Evolutionary conservation across 1,140 invertebrate genomes (phyloP).

Genomic region (Conus ventricosus): DNA sequence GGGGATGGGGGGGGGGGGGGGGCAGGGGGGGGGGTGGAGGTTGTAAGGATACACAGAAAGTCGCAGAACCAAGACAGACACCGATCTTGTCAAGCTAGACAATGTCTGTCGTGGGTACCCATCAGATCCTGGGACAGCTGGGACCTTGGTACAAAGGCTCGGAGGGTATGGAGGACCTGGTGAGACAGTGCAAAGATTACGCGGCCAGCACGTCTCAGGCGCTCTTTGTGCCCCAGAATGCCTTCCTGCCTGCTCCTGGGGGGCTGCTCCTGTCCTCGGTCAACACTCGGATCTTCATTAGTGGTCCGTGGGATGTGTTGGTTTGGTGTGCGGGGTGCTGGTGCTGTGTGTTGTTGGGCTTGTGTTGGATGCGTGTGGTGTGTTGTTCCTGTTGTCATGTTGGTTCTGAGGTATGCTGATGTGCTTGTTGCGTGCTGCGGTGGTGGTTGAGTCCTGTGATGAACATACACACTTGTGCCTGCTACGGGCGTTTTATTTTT

Average conservation of each 20-base stretch:
- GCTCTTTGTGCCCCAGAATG: slow-evolving; percentile 46
- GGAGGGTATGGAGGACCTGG: slow-evolving; percentile 42
- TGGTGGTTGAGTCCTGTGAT: no score
- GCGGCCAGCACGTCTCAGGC: slow-evolving; percentile 32
- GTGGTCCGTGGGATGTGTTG: slow-evolving; percentile 19
- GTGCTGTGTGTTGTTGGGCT: not conserved
- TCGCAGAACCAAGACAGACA: no score
- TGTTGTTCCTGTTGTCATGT: not conserved
- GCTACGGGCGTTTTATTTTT: no score
- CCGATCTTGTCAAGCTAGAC: no score
- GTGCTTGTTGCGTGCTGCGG: not conserved
- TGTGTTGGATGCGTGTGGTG: not conserved
- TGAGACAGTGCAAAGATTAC: slow-evolving; percentile 45
- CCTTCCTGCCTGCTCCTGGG: slow-evolving; percentile 48
- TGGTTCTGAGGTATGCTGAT: not conserved
- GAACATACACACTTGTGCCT: no score
- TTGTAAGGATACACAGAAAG: no score
- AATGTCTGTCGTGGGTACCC: no score
- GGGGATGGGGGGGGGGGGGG: no score
- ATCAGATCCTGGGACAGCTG: slow-evolving; percentile 52
- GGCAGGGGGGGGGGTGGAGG: no score
- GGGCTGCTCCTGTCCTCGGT: slow-evolving; percentile 47
- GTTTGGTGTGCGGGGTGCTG: not conserved
- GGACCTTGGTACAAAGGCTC: slow-evolving; percentile 46
- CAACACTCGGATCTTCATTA: slow-evolving; percentile 39